These are phyloP conservation scores for Ectropis grisescens DNA, from an alignment of 1,140 invertebrate genomes.

Conservation along the genomic window DNA sequence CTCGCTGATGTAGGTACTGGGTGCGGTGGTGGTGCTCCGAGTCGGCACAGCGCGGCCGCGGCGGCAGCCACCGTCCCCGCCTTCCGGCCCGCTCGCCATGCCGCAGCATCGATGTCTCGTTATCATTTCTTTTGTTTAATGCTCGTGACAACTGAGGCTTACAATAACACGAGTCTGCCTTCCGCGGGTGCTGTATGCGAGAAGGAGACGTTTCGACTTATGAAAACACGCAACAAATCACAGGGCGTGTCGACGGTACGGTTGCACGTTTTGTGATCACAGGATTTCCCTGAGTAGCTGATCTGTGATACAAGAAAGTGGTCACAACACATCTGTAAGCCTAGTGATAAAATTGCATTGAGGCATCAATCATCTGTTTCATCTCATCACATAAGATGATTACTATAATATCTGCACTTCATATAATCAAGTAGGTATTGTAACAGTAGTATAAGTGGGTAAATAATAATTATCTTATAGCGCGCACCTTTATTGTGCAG, in stretches of 20 bases:
- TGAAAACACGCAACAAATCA: constrained; percentile 64
- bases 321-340: constrained; percentile 63
- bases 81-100: constrained; percentile 71
- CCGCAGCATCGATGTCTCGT: constrained; percentile 72
- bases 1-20: constrained; percentile 69
- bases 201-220: constrained; percentile 81
- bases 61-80: constrained; percentile 67
- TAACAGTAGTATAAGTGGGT: too few relatives aligned
- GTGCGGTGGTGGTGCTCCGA: too few relatives aligned
- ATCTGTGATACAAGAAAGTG: constrained; percentile 67
- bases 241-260: constrained; percentile 59
- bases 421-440: constrained; percentile 2
- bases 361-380: constrained; percentile 54
- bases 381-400: too few relatives aligned
- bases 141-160: constrained; percentile 61
- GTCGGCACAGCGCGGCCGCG: constrained; percentile 37
- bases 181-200: constrained; percentile 83
- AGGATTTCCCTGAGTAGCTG: constrained; percentile 61
- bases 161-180: constrained; percentile 72
- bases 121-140: constrained; percentile 56
- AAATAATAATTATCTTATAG: too few relatives aligned
- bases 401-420: background rate
- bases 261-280: constrained; percentile 62
- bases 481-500: too few relatives aligned
- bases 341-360: constrained; percentile 59